Base-by-base conservation (phyloP, 2,797 vertebrate species). In the Psittacula echo region DNA sequence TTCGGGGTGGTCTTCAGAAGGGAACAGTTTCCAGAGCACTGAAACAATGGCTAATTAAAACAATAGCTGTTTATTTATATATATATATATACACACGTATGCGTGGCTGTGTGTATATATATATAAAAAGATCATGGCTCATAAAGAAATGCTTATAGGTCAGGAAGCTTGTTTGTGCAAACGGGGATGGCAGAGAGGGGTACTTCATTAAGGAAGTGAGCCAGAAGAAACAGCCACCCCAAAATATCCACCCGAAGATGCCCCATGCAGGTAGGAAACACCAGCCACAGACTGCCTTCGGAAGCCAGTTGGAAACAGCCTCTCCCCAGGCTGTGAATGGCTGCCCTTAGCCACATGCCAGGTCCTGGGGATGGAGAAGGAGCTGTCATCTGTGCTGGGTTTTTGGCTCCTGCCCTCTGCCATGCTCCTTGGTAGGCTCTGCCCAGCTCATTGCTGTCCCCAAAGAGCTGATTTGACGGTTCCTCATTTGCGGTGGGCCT, bases 1-100 rank as follows among this genome's bases (percentile, higher is more conserved):
- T 96, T 91, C 81, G 3, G 90, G 93, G 93, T 96, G 95, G 94
- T 96, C 94, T 72, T 89, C 75, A 80, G 86, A 68, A 93, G 11
- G 50, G 78, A 97, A 95, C 86, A 87, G 58, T 94, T 94, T 94
- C 96, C 91, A 96, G 96, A 92, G 58, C 93, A 85, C 96, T 92
- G 87, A 93, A 94, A 95, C 96, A 96, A 96, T 97, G 92, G 88
- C 50, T 95, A 91, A 87, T 94, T 94, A 90, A 96, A 97, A 95
- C 95, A 95, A 96, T 94, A 87, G 84, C 42, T 94, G 84, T 92
- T 95, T 93, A 68, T 89, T 89, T 95, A 72, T 92, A 95, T 47
- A 65, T 54, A 91, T 24, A 37, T 90, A 71, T 77, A 87, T 18
- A 67, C 34, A 58, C 48, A 84, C 2, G 26, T 22, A 73, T 14